phyloP scores from a whole-genome alignment of 2,113 vertebrate genomes.

The Oryzias javanicus region DNA sequence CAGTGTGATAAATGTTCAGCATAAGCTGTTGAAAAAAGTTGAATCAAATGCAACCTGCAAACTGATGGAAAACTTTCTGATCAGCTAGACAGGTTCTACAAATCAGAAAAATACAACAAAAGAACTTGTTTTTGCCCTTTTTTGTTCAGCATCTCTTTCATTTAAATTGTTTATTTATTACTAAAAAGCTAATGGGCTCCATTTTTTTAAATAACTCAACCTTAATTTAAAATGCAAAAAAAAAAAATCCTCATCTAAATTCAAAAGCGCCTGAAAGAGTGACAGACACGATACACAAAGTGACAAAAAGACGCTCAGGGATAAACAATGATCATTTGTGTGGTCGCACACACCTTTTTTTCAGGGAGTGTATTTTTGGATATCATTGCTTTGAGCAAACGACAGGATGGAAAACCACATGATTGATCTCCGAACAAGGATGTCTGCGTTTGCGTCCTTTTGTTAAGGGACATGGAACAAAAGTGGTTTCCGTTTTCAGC shows the following conservation, averaged over 20 bases:
- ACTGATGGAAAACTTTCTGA: constrained; percentile 6
- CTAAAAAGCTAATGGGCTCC: no score
- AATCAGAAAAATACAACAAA: constrained; percentile 10
- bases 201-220: neutral
- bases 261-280: constrained; percentile 22
- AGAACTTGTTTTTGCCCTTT: no score
- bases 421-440: neutral
- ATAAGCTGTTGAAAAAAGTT: constrained; percentile 3
- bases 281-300: constrained; percentile 25
- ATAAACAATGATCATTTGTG: constrained; percentile 5
- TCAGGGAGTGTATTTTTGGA: constrained; percentile 34
- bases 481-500: no score
- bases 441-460: no score
- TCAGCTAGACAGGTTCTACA: neutral
- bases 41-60: neutral
- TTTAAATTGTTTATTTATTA: no score
- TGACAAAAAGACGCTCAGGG: constrained; percentile 18
- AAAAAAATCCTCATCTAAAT: neutral
- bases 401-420: neutral
- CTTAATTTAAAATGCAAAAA: constrained; percentile 3
- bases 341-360: neutral
- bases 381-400: no score
- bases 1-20: constrained; percentile 33
- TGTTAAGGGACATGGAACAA: no score
- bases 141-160: no score